Evolutionary conservation across 2,113 vertebrate genomes (phyloP), one percentile per base, ranked within the genome.

Genomic region (Nycticorax nycticorax): DNA sequence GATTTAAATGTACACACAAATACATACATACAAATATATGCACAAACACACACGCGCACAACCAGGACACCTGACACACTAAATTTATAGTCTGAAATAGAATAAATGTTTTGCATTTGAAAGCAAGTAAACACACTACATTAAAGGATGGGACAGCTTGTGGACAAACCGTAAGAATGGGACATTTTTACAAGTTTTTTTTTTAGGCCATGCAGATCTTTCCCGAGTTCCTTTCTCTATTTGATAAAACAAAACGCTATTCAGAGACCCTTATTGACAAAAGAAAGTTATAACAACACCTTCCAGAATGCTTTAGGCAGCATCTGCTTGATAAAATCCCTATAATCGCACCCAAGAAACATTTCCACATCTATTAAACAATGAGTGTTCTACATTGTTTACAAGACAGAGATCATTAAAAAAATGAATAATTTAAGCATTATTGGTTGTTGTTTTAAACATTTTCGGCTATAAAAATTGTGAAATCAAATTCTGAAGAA

Each of bases 41-140:
- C 22, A 89, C 11, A 92, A 21, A 67, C 8, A 28, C 5, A 22
- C 15, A 43, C 0, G 4, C 12, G 22, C 8, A 22, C 0, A 1
- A 83, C 2, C 21, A 45, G 10, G 21, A 47, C 23, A 52, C 3
- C 17, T n/a, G 30, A 48, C 28, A 67, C 14, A 57, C 14, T 71
- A 43, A 33, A 76, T 57, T 30, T 56, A 41, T 41, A 55, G 14
- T n/a, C 45, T 52, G 32, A 74, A 74, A 69, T 3, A 60, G 32
- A 73, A n/a, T 18, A 63, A 24, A 2, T 56, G 12, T 33, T 71
- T 72, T 67, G 32, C 14, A 32, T 47, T 39, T 69, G 13, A 39
- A 55, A 71, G 22, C 41, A 69, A 60, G 21, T 23, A 33, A 80
- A 47, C 26, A 67, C 23, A 62, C 19, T 9, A 37, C 27, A 20